Evolutionary conservation across 2,888 invertebrate species (phyloP).

Genomic region (Dastarcus helophoroides): DNA sequence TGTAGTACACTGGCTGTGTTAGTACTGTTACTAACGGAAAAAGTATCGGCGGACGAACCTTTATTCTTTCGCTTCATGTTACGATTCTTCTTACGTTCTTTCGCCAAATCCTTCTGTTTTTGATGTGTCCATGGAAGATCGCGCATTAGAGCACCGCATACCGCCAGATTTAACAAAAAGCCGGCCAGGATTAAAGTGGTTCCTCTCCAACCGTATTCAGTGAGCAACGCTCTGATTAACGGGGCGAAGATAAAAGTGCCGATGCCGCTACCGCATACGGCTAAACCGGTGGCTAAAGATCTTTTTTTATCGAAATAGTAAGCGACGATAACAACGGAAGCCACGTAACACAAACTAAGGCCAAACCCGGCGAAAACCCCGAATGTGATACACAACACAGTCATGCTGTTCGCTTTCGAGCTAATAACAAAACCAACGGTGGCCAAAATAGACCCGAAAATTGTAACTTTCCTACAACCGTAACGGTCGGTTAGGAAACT

Average conservation of each 20-base stretch:
- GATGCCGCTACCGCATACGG: conserved; percentile 79
- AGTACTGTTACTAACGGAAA: conserved; percentile 57
- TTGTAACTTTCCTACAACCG: conserved; percentile 69
- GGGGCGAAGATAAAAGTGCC: conserved; percentile 83
- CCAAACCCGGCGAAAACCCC: conserved; percentile 78
- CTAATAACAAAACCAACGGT: conserved; percentile 67
- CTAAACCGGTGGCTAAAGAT: conserved; percentile 75
- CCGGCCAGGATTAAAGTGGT: conserved; percentile 73
- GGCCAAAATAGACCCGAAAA: conserved; percentile 66
- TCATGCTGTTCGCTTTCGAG: conserved; percentile 63
- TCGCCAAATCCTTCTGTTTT: conserved; percentile 49
- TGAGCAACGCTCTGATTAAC: conserved; percentile 58
- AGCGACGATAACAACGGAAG: conserved; percentile 83
- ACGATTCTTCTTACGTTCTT: conserved; percentile 49
- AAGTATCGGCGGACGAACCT: conserved; percentile 58
- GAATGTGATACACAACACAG: conserved; percentile 68
- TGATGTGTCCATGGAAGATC: conserved; percentile 59
- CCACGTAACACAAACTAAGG: conserved; percentile 74
- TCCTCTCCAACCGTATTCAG: conserved; percentile 73
- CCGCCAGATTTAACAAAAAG: conserved; percentile 66
- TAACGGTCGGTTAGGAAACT: conserved; percentile 73
- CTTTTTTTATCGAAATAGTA: conserved; percentile 80
- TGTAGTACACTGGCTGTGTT: conserved; percentile 47
- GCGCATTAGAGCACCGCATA: conserved; percentile 71
- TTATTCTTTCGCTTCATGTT: conserved; percentile 44